Percentiles rank a stretch among this genome's conserved stretches.
phyloP scores from a whole-genome alignment of 2,797 vertebrate genomes.

The Artibeus lituratus region DNA sequence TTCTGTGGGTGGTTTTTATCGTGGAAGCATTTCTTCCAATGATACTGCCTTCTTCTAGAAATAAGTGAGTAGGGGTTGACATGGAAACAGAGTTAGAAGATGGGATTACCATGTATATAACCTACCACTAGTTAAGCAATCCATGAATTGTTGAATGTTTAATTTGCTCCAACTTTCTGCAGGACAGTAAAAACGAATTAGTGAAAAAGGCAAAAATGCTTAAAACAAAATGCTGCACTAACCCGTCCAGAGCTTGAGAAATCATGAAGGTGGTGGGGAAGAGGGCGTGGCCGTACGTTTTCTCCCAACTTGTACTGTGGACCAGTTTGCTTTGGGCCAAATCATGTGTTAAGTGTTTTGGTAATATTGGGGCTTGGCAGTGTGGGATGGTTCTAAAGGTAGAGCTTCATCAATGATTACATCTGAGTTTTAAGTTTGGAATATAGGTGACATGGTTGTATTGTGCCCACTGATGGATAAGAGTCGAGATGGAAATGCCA shows the following conservation, averaged over 20 bases:
- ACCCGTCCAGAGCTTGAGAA: conserved; percentile 9
- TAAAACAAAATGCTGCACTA: background rate
- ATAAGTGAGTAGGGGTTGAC: background rate
- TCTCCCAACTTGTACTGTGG: background rate
- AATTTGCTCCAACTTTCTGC: background rate
- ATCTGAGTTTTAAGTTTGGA: background rate
- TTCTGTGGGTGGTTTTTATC: conserved; percentile 3
- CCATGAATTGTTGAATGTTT: background rate
- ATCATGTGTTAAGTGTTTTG: background rate
- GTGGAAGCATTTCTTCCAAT: background rate
- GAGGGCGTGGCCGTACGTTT: background rate
- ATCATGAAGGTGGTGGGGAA: background rate
- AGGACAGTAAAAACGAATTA: conserved; percentile 10
- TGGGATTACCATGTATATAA: background rate
- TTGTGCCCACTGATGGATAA: background rate
- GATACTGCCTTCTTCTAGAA: background rate
- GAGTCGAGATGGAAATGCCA: background rate
- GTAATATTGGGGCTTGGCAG: background rate
- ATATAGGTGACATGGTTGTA: background rate
- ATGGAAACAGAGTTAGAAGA: background rate
- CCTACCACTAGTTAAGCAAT: background rate
- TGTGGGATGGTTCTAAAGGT: background rate
- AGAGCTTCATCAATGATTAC: background rate
- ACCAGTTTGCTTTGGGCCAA: background rate
- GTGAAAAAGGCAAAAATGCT: background rate